phyloP scores from a whole-genome alignment of 2,888 invertebrate genomes.

The Eristalis intricaria region DNA sequence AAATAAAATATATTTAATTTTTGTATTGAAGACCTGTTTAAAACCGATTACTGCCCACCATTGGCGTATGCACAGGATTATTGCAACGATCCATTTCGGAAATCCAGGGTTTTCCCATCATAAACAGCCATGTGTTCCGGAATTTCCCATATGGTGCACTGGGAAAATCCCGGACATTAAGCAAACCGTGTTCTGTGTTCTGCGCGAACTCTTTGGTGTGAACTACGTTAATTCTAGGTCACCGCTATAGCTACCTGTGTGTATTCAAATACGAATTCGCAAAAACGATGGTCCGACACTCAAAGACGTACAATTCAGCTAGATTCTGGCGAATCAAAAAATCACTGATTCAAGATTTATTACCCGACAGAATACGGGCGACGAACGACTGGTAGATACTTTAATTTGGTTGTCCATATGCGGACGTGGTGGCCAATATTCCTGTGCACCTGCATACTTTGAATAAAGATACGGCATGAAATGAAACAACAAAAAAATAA shows the following conservation, averaged over 20 bases:
- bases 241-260: constrained; percentile 10
- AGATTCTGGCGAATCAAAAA: constrained; percentile 12
- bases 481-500: constrained; percentile 7
- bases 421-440: constrained; percentile 16
- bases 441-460: constrained; percentile 60
- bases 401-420: constrained; percentile 51
- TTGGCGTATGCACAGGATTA: neutral
- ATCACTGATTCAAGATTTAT: constrained; percentile 30
- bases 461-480: constrained; percentile 36
- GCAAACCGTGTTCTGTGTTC: constrained; percentile 25
- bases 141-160: constrained; percentile 61
- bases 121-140: constrained; percentile 53
- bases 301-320: constrained; percentile 6
- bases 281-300: neutral
- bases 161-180: constrained; percentile 59
- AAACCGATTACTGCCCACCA: constrained; percentile 33
- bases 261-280: neutral
- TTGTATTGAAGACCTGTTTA: constrained; percentile 48
- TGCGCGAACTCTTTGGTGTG: neutral
- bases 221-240: constrained; percentile 8
- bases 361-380: neutral
- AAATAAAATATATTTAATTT: constrained; percentile 38
- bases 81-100: neutral
- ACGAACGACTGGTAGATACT: constrained; percentile 10
- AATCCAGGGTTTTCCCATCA: constrained; percentile 61